Base-by-base conservation (phyloP, 2,113 vertebrate species). In the Rhinichthys klamathensis region DNA sequence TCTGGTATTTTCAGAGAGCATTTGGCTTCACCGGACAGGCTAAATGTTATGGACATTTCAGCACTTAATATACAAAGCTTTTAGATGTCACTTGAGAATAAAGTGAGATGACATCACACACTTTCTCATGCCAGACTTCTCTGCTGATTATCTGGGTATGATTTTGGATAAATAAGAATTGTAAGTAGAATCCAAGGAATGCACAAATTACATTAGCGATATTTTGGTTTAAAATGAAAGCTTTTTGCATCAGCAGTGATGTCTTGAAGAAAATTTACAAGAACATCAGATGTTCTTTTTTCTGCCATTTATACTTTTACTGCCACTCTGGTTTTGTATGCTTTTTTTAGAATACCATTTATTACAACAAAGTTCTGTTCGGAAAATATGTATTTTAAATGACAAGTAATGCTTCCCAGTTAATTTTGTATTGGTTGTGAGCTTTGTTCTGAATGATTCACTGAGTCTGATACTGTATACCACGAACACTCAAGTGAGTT, bases 11-110 rank as follows among this genome's bases (percentile, higher is more conserved):
- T 30, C 21, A 30, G 82, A 49, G 9, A 78, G 63, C 81, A 65
- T 73, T 23, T 15, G 60, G 54, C 38, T 85, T 73, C 12, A 63
- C 44, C 27, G 8, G 7, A 38, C 4, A 69, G 38, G 69, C 51
- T 41, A 73, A 83, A 73, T 58, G 60, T 23, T 46, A 44, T 85
- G 12, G 78, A 65, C 78, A 65, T n/a, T 73, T 61, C 49, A 60
- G 49, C 69, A 79, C 56, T 75, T 72, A 49, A 30, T 49, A 61
- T 67, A 82, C 21, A 78, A 70, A 54, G 41, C 65, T 85, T 65
- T 80, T 8, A 72, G 9, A 67, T 73, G 25, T 79, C 80, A 79
- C 21, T 32, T 41, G 73, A 79, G 60, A 78, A 38, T 63, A 32
- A 69, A 69, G 41, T 86, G 27, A 73, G 41, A 27, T 21, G 25